Conservation (phyloP, 2,888 invertebrate genomes). For the Drosophila birchii region DNA sequence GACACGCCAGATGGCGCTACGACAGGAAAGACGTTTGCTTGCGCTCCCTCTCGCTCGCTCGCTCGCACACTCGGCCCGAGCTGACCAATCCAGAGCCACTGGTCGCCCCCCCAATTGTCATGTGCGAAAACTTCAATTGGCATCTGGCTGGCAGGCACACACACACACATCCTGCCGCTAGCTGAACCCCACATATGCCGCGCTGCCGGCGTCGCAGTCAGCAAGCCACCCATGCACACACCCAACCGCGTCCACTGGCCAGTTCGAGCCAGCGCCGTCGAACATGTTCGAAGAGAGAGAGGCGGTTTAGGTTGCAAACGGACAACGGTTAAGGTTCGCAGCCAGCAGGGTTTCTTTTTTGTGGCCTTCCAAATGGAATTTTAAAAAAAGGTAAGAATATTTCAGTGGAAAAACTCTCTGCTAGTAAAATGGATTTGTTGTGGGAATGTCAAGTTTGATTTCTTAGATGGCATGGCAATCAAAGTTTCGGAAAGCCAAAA, state of each 20-base stretch:
- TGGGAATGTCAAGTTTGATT: too few species aligned
- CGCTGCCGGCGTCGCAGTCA: constrained; percentile 24
- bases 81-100: constrained; percentile 66
- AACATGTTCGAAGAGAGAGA: constrained; percentile 25
- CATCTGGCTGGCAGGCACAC: constrained; percentile 24
- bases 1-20: constrained; percentile 15
- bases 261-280: constrained; percentile 32
- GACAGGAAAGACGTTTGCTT: neutral
- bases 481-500: too few species aligned
- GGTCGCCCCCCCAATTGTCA: constrained; percentile 69
- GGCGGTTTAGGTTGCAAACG: constrained; percentile 21
- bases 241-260: constrained; percentile 29
- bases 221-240: neutral
- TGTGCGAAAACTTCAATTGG: constrained; percentile 70
- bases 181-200: constrained; percentile 26
- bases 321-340: constrained; percentile 20
- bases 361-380: too few species aligned
- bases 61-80: constrained; percentile 33
- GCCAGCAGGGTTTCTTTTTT: neutral
- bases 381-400: too few species aligned
- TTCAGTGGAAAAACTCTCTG: too few species aligned
- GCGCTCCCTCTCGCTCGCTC: neutral
- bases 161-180: constrained; percentile 10
- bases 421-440: too few species aligned
- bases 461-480: too few species aligned